These are phyloP conservation scores for Proisotoma minuta DNA, from an alignment of 2,888 invertebrate genomes.

Conservation along the genomic window DNA sequence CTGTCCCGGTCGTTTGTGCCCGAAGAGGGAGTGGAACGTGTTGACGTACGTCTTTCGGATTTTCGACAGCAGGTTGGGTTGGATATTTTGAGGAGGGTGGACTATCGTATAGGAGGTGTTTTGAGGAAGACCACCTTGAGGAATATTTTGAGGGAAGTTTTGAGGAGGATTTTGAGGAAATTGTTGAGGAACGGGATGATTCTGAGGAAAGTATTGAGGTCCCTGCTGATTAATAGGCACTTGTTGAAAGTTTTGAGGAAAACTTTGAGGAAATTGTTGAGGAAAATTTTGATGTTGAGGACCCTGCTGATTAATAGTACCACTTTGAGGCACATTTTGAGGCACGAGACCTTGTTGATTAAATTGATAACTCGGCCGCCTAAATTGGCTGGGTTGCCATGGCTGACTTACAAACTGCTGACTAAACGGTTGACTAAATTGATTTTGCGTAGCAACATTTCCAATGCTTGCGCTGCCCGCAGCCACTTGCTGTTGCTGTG, in stretches of 20 bases:
- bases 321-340: conserved; percentile 6
- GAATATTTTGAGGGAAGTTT: neutral
- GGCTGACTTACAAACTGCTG: conserved; percentile 9
- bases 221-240: conserved; percentile 1
- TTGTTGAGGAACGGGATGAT: conserved; percentile 10
- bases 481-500: neutral
- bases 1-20: neutral
- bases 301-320: neutral
- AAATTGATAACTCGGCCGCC: conserved; percentile 21
- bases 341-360: conserved; percentile 7
- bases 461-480: neutral
- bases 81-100: neutral
- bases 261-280: conserved; percentile 15
- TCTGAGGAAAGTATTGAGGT: conserved; percentile 10
- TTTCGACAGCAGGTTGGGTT: neutral
- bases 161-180: conserved; percentile 15
- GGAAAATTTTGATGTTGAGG: conserved; percentile 14
- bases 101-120: neutral
- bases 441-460: conserved; percentile 1
- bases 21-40: neutral
- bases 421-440: conserved; percentile 18
- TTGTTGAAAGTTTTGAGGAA: conserved; percentile 10
- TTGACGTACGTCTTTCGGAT: neutral
- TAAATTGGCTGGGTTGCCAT: neutral
- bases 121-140: neutral